Base-by-base conservation (phyloP, 2,888 invertebrate species). In the Microchrysa polita region DNA sequence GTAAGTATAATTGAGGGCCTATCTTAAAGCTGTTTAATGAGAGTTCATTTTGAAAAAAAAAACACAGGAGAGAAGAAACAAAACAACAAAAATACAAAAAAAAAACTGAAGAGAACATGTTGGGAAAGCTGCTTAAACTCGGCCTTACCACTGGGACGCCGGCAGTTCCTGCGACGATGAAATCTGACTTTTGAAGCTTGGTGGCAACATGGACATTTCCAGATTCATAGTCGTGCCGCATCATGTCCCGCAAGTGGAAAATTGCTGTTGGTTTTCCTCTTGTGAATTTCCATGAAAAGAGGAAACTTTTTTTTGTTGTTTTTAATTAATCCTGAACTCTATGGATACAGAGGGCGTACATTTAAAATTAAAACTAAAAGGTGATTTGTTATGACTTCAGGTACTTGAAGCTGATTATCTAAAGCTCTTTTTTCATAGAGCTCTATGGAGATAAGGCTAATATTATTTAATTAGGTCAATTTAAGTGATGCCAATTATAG, bases 11-110 rank as follows among this genome's bases (percentile, higher is more conserved):
- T 69, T 69, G 69, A 69, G 69, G 69, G 69, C 69, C 55, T 69
- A 69, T 69, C 69, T 69, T 69, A 69, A 69, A 69, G 52, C 55
- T 69, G 69, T 69, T 69, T 69, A 69, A 69, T 69, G 69, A 69
- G 69, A 69, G 69, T 57, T 69, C 69, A 69, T 69, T 69, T 69
- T 65, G 65, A 20, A 16, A 20, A 57, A 57, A 55, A 27, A 40
- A 55, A 69, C 40, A 12, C 12, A 55, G 40, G 57, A n/a, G 44
- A 12, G 14, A 22, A 20, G n/a, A 34, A 48, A 65, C 22, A 65
- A n/a, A n/a, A n/a, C n/a, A 20, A 57, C 34, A 55, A 27, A 40
- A 55, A 69, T 42, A 12, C 12, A 55, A 22, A 69, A n/a, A 20
- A 12, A 2, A 22, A 20, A 40, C 2, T 22, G 48, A 22, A 65